Evolutionary conservation across 1,140 invertebrate genomes (phyloP).

Genomic region (Pseudomyrmex gracilis): DNA sequence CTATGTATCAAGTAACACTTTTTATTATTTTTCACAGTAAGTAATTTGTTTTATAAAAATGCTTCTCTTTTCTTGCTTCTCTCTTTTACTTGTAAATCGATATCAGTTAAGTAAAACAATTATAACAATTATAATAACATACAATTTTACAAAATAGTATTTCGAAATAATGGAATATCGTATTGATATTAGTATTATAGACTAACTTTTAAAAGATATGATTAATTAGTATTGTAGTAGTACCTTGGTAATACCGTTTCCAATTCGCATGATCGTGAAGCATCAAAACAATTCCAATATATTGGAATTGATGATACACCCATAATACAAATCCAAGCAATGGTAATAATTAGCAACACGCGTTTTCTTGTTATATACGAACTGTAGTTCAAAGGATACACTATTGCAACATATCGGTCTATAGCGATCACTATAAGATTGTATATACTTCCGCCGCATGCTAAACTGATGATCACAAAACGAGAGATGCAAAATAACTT

Average conservation of each 20-base stretch:
- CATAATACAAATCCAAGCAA: slow-evolving; percentile 10
- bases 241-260: slow-evolving; percentile 42
- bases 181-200: too few relatives aligned
- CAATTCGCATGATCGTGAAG: neutral
- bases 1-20: neutral
- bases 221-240: neutral
- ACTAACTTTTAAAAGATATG: too few relatives aligned
- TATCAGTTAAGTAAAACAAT: neutral
- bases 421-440: slow-evolving; percentile 94
- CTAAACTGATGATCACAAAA: slow-evolving; percentile 90
- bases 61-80: too few relatives aligned
- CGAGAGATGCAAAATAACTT: slow-evolving; percentile 88
- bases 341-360: slow-evolving; percentile 13
- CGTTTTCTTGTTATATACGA: slow-evolving; percentile 87
- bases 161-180: too few relatives aligned
- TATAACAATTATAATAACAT: neutral
- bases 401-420: slow-evolving; percentile 93
- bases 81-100: neutral
- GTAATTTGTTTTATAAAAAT: too few relatives aligned
- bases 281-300: slow-evolving; percentile 33
- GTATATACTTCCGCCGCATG: slow-evolving; percentile 91
- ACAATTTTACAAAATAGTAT: too few relatives aligned
- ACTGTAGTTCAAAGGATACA: slow-evolving; percentile 92
- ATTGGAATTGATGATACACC: slow-evolving; percentile 28
- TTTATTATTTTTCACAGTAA: too few relatives aligned